Evolutionary conservation across 2,888 invertebrate species (phyloP).

Genomic region (Macrosoma leucophasiata): DNA sequence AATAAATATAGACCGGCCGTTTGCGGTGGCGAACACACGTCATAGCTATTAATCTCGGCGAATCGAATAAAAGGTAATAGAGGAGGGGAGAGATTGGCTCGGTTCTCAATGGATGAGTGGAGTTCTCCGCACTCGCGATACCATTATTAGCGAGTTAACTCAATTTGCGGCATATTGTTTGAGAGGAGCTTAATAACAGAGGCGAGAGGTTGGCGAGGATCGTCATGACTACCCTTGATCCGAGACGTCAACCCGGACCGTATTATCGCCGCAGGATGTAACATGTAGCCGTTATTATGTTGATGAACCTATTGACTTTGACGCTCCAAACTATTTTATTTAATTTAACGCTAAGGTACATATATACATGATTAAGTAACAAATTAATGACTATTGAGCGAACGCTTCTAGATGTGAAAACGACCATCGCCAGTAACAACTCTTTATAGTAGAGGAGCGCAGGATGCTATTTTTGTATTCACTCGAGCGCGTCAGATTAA

Average conservation of each 20-base stretch:
- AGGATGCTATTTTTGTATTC: too few relatives aligned
- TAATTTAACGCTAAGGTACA: slow-evolving; percentile 10
- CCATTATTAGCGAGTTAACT: slow-evolving; percentile 74
- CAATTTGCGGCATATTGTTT: slow-evolving; percentile 75
- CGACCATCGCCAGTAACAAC: too few relatives aligned
- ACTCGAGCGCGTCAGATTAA: too few relatives aligned
- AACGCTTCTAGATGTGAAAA: too few relatives aligned
- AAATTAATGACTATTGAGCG: too few relatives aligned
- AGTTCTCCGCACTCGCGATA: slow-evolving; percentile 60
- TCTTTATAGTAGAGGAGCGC: too few relatives aligned
- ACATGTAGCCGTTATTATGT: slow-evolving; percentile 20
- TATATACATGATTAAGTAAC: too few relatives aligned
- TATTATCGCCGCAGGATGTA: slow-evolving; percentile 32
- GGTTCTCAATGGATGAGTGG: slow-evolving; percentile 53
- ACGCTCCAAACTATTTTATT: slow-evolving; percentile 12
- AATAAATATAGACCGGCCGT: slow-evolving; percentile 31
- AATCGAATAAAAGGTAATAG: slow-evolving; percentile 67
- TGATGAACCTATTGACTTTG: slow-evolving; percentile 13
- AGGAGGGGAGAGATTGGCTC: slow-evolving; percentile 56
- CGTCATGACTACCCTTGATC: slow-evolving; percentile 61
- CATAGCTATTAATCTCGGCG: slow-evolving; percentile 60
- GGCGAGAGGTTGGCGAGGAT: slow-evolving; percentile 58
- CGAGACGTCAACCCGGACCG: slow-evolving; percentile 31
- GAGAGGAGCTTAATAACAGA: slow-evolving; percentile 71
- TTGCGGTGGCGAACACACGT: slow-evolving; percentile 43